Percentiles rank a stretch among this genome's conserved stretches.
Evolutionary conservation across 2,113 vertebrate genomes (phyloP).

Genomic region (Megaceryle torquata): DNA sequence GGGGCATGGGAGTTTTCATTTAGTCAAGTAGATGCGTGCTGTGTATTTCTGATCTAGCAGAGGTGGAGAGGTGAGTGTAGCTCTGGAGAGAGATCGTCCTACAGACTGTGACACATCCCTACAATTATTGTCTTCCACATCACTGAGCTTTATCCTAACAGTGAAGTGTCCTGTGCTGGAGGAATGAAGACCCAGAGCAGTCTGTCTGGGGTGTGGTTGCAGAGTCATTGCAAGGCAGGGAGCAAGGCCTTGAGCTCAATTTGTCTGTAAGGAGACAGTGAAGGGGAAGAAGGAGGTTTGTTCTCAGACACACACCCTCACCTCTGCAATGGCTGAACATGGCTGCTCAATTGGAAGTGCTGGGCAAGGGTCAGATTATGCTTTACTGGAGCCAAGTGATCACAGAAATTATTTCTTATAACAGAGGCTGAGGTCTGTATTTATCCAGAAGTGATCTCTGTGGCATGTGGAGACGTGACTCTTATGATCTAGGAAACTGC

Average conservation of each 20-base stretch:
- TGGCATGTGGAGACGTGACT: background rate
- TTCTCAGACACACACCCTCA: background rate
- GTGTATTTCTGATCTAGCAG: background rate
- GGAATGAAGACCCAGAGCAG: background rate
- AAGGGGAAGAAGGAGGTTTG: background rate
- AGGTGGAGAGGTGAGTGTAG: background rate
- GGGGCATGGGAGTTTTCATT: background rate
- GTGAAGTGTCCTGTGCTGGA: background rate
- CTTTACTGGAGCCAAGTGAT: background rate
- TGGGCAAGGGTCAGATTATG: background rate
- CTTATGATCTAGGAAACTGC: background rate
- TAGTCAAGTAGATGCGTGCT: slow-evolving; percentile 3
- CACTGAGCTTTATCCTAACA: background rate
- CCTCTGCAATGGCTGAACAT: background rate
- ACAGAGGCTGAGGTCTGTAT: background rate
- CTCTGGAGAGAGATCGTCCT: background rate
- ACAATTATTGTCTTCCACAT: background rate
- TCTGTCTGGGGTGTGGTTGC: background rate
- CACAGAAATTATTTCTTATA: background rate
- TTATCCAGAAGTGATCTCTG: background rate
- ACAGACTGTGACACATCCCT: slow-evolving; percentile 12
- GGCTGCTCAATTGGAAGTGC: background rate
- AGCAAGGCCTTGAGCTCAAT: background rate
- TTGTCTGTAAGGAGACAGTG: background rate
- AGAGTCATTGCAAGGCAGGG: background rate